Base-by-base conservation (phyloP, 2,113 vertebrate genomes). In the Hemiscyllium ocellatum region DNA sequence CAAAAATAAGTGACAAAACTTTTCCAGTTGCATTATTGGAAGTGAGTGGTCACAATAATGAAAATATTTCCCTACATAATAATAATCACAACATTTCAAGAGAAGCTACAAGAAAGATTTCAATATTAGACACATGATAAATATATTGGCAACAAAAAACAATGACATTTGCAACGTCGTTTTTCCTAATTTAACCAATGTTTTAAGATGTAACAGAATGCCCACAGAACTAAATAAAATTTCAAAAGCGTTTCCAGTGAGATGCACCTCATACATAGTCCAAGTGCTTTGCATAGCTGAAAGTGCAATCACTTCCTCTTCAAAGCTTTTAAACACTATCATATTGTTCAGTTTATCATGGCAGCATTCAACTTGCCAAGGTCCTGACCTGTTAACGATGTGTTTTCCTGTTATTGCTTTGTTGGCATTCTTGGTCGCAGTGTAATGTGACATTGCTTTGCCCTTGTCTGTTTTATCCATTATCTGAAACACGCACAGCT, bases 251-350 rank as follows among this genome's bases (percentile, higher is more conserved):
- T 68, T 94, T 94, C 24, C 66, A 69, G 42, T 52, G 20, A 95
- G 94, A 76, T 52, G 94, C 4, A 76, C 42, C 69, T 95, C 42
- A 22, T 47, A 95, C 69, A 72, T 4, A 50, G 42, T 61, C 69
- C 94, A 76, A 95, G 68, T 72, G 91, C 68, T 95, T 52, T 95
- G 69, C 94, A 70, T 95, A 95, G 94, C 47, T 95, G 47, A 72
- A 72, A 95, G 69, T 95, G 24, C 26, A 52, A 72, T 95, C 68
- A 95, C 69, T 95, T 72, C 94, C 94, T 72, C 42, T 72, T 72
- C 94, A 72, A 50, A 50, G 94, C 94, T 95, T 95, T 95, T 95
- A 95, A 95, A 95, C 94, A 95, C 68, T 95, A 76, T 95, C 69
- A 95, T 95, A 52, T 72, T 95, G 94, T 95, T 95, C 69, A 76